Base-by-base conservation (phyloP, 2,888 invertebrate genomes). In the Gari tellinella region DNA sequence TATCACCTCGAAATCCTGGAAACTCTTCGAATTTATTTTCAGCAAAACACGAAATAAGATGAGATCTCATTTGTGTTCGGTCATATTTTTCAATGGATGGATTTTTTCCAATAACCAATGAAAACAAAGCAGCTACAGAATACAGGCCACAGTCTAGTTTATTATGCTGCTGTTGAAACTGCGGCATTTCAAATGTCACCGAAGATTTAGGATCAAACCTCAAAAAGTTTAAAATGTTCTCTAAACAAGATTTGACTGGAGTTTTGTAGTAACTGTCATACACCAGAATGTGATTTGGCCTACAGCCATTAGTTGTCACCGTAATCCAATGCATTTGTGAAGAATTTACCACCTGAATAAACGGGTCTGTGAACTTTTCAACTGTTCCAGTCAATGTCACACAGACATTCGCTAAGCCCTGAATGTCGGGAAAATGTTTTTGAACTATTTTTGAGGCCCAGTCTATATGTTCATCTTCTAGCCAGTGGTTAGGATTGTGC, bases 141-240 rank as follows among this genome's bases (percentile, higher is more conserved):
- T 78, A 83, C 14, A 80, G 49, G 0, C 83, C 81, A 76, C 81
- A 83, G 25, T 74, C 80, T 14, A 46, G 23, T 31, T 73, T 68
- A 45, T 66, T 73, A 25, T 58, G 25, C 43, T 82, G 82, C 43
- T 55, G 66, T 38, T 82, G 82, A 58, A 77, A 82, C 10, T 26
- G n/a, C 17, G 76, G 72, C 57, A 77, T 58, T 57, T 76, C 73
- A n/a, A 82, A 60, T 10, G 15, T 46, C 5, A 82, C 45, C 2
- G 40, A 26, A 8, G 10, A 3, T 14, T 26, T 51, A 12, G 37
- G 46, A 38, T 73, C 41, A 0, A 40, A 21, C 2, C 48, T 46
- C 26, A 75, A 25, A 12, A 77, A 23, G 0, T 57, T 12, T 0
- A 63, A 25, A 4, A 77, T 62, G 25, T 41, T 40, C 12, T 68